A percentile compares a stretch with the other conserved stretches of the same genome.
Evolutionary conservation across 1,140 invertebrate species (phyloP).

Genomic region (Paraescarpia echinospica): DNA sequence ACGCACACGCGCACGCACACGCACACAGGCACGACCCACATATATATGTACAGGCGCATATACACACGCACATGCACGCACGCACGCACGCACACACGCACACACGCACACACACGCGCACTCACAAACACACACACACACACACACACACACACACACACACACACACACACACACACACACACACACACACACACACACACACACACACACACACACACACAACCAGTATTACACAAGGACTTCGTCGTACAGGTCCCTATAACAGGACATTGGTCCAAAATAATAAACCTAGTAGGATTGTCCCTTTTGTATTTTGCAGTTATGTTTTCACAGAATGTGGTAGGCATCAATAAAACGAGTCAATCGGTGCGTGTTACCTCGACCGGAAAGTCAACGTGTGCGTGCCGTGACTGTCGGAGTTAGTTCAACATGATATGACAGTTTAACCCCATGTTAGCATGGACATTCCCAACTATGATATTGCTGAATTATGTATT

Average conservation of each 20-base stretch:
- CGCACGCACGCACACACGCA: not conserved
- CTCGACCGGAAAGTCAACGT: no score
- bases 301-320: no score
- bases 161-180: conserved; percentile 22
- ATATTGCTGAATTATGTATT: no score
- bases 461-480: no score
- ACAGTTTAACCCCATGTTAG: no score
- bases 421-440: not conserved
- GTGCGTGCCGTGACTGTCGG: no score
- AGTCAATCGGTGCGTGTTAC: no score
- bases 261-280: no score
- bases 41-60: not conserved
- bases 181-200: conserved; percentile 27
- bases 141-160: conserved; percentile 28
- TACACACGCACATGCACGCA: not conserved
- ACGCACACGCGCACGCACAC: not conserved
- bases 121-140: not conserved
- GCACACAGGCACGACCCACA: not conserved
- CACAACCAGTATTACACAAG: conserved; percentile 8
- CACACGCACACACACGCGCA: not conserved
- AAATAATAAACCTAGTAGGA: no score
- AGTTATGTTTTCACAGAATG: no score
- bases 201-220: conserved; percentile 23
- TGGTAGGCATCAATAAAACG: no score
- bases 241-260: no score